Percentiles rank a stretch among this genome's conserved stretches.
phyloP scores from a whole-genome alignment of 2,113 vertebrate species.

The Halichoerus grypus region DNA sequence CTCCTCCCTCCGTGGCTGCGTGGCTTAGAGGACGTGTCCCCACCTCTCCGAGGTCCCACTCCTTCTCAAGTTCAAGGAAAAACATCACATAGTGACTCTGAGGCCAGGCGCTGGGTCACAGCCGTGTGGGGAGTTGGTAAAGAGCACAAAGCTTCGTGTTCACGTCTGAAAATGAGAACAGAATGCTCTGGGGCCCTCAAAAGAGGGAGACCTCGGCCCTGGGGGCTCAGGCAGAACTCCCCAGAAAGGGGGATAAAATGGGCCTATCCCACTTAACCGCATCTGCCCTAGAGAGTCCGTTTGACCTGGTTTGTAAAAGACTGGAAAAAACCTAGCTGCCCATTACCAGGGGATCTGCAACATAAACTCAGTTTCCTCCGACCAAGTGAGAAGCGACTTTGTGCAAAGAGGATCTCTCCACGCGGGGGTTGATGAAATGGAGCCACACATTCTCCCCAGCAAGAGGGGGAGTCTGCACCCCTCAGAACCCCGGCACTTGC shows the following conservation, averaged over 20 bases:
- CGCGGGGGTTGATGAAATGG: not conserved
- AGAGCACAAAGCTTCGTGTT: not conserved
- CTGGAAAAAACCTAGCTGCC: no score
- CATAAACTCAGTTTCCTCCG: not conserved
- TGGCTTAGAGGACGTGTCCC: not conserved
- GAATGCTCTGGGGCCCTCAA: no score
- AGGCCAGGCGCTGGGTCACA: accelerated
- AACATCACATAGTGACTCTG: not conserved
- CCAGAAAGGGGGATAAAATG: not conserved
- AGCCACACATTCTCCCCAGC: not conserved
- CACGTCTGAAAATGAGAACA: not conserved
- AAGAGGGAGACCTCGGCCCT: not conserved
- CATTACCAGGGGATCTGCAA: not conserved
- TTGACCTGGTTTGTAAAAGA: not conserved
- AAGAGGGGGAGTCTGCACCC: no score
- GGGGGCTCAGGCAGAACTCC: not conserved
- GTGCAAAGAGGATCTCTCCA: not conserved
- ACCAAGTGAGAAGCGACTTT: not conserved
- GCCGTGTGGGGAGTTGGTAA: no score
- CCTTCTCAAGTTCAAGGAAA: not conserved
- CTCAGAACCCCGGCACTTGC: no score
- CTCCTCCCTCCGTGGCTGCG: not conserved
- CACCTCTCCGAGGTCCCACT: not conserved
- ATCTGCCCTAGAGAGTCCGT: not conserved
- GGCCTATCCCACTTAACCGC: not conserved